Evolutionary conservation across 2,113 vertebrate species (phyloP).

Genomic region (Drymodes brunneopygia): DNA sequence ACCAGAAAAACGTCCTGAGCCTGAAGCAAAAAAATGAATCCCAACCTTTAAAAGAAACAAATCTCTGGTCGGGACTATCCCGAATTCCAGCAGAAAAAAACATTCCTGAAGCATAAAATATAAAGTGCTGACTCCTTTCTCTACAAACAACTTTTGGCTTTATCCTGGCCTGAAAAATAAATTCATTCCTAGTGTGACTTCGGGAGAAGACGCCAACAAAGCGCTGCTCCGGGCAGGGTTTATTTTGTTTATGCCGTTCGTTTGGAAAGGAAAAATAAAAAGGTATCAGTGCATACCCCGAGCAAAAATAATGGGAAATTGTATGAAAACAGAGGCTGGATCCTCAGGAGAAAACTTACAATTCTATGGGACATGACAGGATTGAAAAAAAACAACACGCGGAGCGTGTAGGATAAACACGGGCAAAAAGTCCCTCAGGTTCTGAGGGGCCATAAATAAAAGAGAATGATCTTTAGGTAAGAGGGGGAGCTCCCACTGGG

Average conservation of each 20-base stretch:
- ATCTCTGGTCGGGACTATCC: not conserved
- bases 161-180: not conserved
- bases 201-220: not conserved
- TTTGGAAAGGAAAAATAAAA: not conserved
- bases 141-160: not conserved
- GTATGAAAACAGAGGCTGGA: slow-evolving; percentile 18
- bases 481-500: not conserved
- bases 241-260: slow-evolving; percentile 22
- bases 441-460: slow-evolving; percentile 44
- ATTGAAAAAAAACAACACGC: slow-evolving; percentile 32
- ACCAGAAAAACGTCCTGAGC: not conserved
- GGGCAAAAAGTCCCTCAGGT: not conserved
- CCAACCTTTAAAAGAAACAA: not conserved
- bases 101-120: not conserved
- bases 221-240: not conserved
- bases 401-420: slow-evolving; percentile 34
- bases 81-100: not conserved
- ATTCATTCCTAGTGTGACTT: not conserved
- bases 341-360: slow-evolving; percentile 18
- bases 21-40: not conserved
- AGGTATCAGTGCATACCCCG: not conserved
- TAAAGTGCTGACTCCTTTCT: not conserved
- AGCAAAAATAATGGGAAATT: slow-evolving; percentile 44
- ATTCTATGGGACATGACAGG: slow-evolving; percentile 52
- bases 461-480: slow-evolving; percentile 55